phyloP scores from a whole-genome alignment of 2,113 vertebrate genomes.

The Nestor notabilis region DNA sequence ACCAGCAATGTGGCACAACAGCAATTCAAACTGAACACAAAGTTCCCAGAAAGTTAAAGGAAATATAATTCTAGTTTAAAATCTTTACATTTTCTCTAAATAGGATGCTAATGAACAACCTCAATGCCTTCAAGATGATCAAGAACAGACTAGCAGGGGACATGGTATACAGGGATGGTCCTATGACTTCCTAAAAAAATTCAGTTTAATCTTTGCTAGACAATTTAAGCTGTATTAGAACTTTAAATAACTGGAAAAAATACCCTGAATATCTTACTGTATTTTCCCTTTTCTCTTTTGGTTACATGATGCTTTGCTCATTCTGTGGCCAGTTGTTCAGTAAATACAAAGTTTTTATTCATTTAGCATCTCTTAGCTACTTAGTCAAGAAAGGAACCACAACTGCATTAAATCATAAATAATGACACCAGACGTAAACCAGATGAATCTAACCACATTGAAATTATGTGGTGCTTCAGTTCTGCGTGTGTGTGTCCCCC shows the following conservation, averaged over 20 bases:
- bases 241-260: background rate
- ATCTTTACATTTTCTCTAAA: background rate
- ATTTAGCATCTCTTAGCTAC: background rate
- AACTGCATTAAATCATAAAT: background rate
- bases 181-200: background rate
- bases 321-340: background rate
- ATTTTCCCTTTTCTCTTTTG: background rate
- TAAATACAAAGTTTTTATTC: background rate
- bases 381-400: background rate
- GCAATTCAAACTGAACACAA: background rate
- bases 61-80: background rate
- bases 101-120: background rate
- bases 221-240: background rate
- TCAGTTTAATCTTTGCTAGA: background rate
- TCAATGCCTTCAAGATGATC: background rate
- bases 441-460: accelerated
- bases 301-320: background rate
- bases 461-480: background rate
- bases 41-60: background rate
- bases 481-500: background rate
- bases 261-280: background rate
- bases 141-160: background rate
- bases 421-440: background rate
- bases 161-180: background rate
- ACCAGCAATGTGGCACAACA: background rate